Evolutionary conservation across 2,113 vertebrate species (phyloP).

Genomic region (Siniperca knerii): DNA sequence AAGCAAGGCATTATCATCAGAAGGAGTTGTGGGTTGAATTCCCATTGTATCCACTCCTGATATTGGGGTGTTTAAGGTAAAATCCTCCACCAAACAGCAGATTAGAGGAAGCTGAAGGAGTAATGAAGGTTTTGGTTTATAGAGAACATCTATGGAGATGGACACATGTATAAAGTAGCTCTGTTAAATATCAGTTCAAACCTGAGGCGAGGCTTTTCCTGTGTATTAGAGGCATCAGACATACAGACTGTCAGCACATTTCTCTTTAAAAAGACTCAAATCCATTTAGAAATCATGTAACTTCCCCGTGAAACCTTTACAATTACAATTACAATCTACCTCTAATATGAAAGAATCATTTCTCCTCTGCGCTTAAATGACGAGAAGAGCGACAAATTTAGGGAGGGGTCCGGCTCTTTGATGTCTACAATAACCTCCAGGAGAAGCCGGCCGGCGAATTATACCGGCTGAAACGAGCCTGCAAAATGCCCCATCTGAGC

Average conservation of each 20-base stretch:
- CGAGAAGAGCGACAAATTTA: slow-evolving; percentile 28
- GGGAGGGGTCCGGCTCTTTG: slow-evolving; percentile 74
- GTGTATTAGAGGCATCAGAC: neutral
- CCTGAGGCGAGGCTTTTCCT: neutral
- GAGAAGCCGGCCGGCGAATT: slow-evolving; percentile 56
- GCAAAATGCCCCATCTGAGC: neutral
- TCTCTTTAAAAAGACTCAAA: neutral
- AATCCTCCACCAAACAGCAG: neutral
- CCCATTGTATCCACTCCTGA: neutral
- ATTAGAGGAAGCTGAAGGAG: neutral
- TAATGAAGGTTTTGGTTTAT: neutral
- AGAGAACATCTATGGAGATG: neutral
- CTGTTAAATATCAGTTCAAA: neutral
- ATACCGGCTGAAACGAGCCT: neutral
- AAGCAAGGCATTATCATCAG: neutral
- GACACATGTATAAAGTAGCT: neutral
- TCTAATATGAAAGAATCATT: fast-evolving
- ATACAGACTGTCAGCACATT: neutral
- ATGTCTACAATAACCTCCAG: slow-evolving; percentile 43
- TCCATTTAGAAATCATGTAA: neutral
- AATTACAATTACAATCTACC: neutral
- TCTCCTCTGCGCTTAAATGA: slow-evolving; percentile 4
- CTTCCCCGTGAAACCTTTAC: neutral
- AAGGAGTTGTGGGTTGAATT: neutral
- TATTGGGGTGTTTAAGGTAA: neutral